Conservation (phyloP, 2,113 vertebrate species). For the Syngnathus scovelli region DNA sequence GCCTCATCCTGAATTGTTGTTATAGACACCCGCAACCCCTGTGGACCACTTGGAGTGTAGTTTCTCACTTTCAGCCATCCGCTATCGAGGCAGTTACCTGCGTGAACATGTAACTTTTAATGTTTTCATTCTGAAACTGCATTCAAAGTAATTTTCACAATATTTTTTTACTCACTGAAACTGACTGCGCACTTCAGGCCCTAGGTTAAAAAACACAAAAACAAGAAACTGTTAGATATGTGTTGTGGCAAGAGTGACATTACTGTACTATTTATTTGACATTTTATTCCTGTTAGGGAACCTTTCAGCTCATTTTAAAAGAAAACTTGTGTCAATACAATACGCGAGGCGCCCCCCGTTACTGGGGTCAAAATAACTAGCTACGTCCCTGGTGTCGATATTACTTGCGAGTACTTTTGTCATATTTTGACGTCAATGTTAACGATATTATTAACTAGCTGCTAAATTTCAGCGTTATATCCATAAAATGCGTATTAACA, state of each 20-base stretch:
- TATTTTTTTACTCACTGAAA: slow-evolving; percentile 44
- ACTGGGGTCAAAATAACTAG: neutral
- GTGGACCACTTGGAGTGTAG: slow-evolving; percentile 61
- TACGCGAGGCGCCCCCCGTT: no score
- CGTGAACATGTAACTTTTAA: neutral
- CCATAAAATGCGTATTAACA: neutral
- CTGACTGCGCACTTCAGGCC: slow-evolving; percentile 36
- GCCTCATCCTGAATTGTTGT: slow-evolving; percentile 20
- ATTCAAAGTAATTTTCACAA: neutral
- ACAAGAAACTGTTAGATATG: no score
- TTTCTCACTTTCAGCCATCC: neutral
- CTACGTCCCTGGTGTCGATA: no score
- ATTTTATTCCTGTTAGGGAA: no score
- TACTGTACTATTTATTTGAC: no score
- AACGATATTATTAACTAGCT: neutral
- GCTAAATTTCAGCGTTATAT: neutral
- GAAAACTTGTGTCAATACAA: no score
- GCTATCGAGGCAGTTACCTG: slow-evolving; percentile 58
- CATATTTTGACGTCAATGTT: neutral
- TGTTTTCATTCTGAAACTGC: neutral
- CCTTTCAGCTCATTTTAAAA: no score
- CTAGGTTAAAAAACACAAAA: slow-evolving; percentile 22
- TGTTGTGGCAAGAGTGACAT: no score
- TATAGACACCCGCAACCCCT: slow-evolving; percentile 31
- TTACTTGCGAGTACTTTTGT: neutral